Percentiles rank a stretch among this genome's conserved stretches.
These are phyloP conservation scores for Pammene aurita DNA, from an alignment of 2,888 invertebrate genomes.

Conservation along the genomic window DNA sequence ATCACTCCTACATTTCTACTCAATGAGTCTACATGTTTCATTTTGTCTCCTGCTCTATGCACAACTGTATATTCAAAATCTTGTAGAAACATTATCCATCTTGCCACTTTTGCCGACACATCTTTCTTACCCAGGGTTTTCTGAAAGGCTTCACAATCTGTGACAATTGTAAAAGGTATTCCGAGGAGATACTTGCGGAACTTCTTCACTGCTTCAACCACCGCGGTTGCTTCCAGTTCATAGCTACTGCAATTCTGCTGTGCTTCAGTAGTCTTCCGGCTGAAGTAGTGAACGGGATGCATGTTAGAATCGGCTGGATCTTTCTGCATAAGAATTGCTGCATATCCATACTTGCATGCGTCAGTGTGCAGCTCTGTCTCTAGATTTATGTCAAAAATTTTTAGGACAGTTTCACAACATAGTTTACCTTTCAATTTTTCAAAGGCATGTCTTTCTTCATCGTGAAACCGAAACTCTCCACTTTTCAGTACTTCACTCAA, in stretches of 20 bases:
- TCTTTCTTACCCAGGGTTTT: conserved; percentile 2
- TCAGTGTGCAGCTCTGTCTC: neutral
- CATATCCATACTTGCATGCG: conserved; percentile 1
- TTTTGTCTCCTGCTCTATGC: conserved; percentile 34
- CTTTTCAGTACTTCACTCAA: neutral
- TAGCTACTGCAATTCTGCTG: conserved; percentile 39
- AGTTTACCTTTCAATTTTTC: neutral
- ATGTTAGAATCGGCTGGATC: conserved; percentile 10
- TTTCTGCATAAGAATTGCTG: conserved; percentile 29
- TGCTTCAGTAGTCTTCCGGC: conserved; percentile 38
- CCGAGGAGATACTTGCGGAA: conserved; percentile 39
- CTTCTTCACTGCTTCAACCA: conserved; percentile 37
- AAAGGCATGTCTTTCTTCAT: neutral
- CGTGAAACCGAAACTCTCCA: neutral
- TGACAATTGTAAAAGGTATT: conserved; percentile 19
- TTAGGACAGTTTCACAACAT: neutral
- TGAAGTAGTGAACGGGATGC: conserved; percentile 36
- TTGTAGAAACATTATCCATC: conserved; percentile 44
- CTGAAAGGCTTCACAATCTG: conserved; percentile 11
- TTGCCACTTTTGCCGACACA: conserved; percentile 2
- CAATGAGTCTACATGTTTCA: conserved; percentile 44
- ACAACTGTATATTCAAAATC: conserved; percentile 43
- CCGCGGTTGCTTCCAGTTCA: conserved; percentile 38
- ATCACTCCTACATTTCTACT: conserved; percentile 39
- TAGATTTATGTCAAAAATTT: neutral